Conservation (phyloP, 2,888 invertebrate species). For the Watsonalla binaria region DNA sequence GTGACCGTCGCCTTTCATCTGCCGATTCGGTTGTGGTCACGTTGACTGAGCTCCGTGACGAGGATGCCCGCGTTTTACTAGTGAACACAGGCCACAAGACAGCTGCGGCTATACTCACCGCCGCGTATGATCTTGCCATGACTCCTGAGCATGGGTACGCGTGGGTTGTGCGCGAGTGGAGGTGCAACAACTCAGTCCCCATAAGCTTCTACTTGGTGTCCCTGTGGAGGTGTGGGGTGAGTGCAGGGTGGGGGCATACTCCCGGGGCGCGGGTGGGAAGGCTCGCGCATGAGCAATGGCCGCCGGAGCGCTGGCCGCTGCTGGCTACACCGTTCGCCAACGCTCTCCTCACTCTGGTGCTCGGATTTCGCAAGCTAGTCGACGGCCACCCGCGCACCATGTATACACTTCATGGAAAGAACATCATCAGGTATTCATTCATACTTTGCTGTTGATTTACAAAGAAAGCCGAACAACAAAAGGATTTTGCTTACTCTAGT, state of each 20-base stretch:
- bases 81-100: slow-evolving; percentile 84
- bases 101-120: slow-evolving; percentile 84
- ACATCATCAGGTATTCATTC: slow-evolving; percentile 6
- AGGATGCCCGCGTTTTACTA: slow-evolving; percentile 83
- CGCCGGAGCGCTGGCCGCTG: slow-evolving; percentile 17
- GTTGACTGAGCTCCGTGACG: slow-evolving; percentile 42
- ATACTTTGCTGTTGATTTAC: slow-evolving; percentile 45
- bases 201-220: slow-evolving; percentile 25
- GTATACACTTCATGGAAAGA: slow-evolving; percentile 8
- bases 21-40: background rate
- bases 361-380: slow-evolving; percentile 10
- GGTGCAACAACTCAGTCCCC: background rate
- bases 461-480: too few relatives aligned
- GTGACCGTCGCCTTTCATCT: slow-evolving; percentile 15
- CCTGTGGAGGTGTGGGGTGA: slow-evolving; percentile 15
- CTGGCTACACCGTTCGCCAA: slow-evolving; percentile 19
- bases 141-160: slow-evolving; percentile 38
- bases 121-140: slow-evolving; percentile 62
- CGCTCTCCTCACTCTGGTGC: slow-evolving; percentile 21
- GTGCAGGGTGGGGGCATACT: background rate
- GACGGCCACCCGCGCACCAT: slow-evolving; percentile 3
- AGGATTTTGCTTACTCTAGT: too few relatives aligned
- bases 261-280: background rate
- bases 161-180: slow-evolving; percentile 49
- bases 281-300: background rate